These are phyloP conservation scores for Yponomeuta evonymella DNA, from an alignment of 2,888 invertebrate species.

Conservation along the genomic window DNA sequence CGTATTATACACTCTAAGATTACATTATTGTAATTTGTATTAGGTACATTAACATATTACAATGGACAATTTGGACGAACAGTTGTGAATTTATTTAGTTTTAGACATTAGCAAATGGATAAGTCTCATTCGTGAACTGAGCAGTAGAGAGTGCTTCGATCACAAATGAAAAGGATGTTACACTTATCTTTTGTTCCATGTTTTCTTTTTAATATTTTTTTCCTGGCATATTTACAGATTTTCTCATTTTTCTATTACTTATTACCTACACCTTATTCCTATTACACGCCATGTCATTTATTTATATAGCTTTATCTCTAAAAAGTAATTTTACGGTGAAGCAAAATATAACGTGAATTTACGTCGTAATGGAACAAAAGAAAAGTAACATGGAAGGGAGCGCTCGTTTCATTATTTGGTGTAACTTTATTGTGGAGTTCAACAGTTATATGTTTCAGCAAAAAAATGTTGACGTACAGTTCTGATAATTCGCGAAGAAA, in stretches of 20 bases:
- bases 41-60: constrained; percentile 72
- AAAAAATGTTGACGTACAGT: background rate
- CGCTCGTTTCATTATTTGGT: constrained; percentile 22
- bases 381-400: constrained; percentile 44
- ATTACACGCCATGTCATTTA: constrained; percentile 1
- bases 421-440: background rate
- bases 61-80: constrained; percentile 77
- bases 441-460: constrained; percentile 13
- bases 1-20: constrained; percentile 67
- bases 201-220: background rate
- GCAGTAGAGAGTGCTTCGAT: background rate
- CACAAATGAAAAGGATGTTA: constrained; percentile 6
- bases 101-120: constrained; percentile 9
- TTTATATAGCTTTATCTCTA: background rate
- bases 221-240: constrained; percentile 10
- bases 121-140: background rate
- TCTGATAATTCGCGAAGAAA: background rate
- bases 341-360: constrained; percentile 1
- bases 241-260: background rate
- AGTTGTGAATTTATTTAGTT: constrained; percentile 53
- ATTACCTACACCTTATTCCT: background rate
- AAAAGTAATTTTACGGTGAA: background rate
- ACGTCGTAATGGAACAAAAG: constrained; percentile 58
- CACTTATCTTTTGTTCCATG: constrained; percentile 17
- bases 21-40: constrained; percentile 74